These are phyloP conservation scores for Zosterops borbonicus DNA, from an alignment of 2,113 vertebrate species.

Conservation along the genomic window DNA sequence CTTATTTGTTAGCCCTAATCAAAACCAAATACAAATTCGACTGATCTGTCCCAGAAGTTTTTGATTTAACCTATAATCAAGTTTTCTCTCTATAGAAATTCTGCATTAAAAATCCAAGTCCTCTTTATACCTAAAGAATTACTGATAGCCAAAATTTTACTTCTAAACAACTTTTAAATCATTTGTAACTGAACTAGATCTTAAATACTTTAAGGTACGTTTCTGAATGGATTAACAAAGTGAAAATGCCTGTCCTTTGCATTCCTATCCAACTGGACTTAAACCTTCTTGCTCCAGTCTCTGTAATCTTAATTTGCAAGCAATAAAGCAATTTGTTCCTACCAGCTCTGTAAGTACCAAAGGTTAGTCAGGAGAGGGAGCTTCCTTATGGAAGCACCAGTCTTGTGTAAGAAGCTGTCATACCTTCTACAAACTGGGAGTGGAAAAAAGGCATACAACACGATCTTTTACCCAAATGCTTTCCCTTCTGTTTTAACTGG, in stretches of 20 bases:
- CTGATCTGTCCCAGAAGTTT: background rate
- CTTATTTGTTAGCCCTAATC: background rate
- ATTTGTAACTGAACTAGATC: background rate
- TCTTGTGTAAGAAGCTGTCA: background rate
- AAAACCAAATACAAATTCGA: background rate
- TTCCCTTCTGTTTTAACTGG: background rate
- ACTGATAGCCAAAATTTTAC: background rate
- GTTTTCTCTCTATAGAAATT: background rate
- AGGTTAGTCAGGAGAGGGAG: background rate
- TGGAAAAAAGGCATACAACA: background rate
- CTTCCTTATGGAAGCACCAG: background rate
- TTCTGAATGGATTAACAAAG: background rate
- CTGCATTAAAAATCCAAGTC: background rate
- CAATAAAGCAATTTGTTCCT: background rate
- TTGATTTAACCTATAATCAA: background rate
- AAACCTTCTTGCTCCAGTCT: background rate
- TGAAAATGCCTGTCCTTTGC: background rate
- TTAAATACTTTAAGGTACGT: background rate
- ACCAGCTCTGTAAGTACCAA: background rate
- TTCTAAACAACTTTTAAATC: background rate
- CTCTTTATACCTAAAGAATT: background rate
- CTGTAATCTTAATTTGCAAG: background rate
- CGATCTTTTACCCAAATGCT: background rate
- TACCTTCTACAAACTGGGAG: background rate
- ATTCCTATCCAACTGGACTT: background rate